These are phyloP conservation scores for Drosophila trichaetosa DNA, from an alignment of 2,888 invertebrate species.

Conservation along the genomic window DNA sequence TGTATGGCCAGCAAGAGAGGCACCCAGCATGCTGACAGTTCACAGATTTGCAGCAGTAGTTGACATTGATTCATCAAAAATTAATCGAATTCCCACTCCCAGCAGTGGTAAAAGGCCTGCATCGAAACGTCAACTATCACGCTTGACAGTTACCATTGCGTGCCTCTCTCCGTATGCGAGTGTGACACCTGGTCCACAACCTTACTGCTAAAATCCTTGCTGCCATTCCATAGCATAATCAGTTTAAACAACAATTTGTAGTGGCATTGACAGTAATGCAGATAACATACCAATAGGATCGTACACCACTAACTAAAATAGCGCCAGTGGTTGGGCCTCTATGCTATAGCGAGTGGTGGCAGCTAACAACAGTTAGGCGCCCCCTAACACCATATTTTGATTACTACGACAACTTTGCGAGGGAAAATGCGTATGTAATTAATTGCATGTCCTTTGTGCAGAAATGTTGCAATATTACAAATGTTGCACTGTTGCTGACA, in stretches of 20 bases:
- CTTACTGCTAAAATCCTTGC: slow-evolving; percentile 15
- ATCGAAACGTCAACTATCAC: slow-evolving; percentile 67
- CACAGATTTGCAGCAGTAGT: slow-evolving; percentile 75
- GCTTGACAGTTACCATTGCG: slow-evolving; percentile 21
- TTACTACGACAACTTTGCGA: slow-evolving; percentile 1
- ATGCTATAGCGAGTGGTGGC: not conserved
- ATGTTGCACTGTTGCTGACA: slow-evolving; percentile 36
- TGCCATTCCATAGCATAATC: slow-evolving; percentile 57
- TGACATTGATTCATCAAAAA: slow-evolving; percentile 84
- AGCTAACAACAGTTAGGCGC: slow-evolving; percentile 2
- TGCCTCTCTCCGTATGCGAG: not conserved
- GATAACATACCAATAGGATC: slow-evolving; percentile 10
- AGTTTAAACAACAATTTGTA: slow-evolving; percentile 66
- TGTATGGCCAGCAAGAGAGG: slow-evolving; percentile 52
- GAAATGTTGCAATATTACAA: slow-evolving; percentile 17
- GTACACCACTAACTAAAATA: slow-evolving; percentile 13
- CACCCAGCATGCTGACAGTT: slow-evolving; percentile 60
- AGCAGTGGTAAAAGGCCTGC: slow-evolving; percentile 29
- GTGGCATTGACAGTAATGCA: slow-evolving; percentile 48
- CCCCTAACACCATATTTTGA: slow-evolving; percentile 6
- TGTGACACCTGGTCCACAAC: slow-evolving; percentile 30
- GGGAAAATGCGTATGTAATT: slow-evolving; percentile 47
- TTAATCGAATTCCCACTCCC: slow-evolving; percentile 79
- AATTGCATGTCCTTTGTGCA: slow-evolving; percentile 51
- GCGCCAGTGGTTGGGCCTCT: not conserved